Conservation (phyloP, 2,797 vertebrate species). For the Sebastes matsubarae region DNA sequence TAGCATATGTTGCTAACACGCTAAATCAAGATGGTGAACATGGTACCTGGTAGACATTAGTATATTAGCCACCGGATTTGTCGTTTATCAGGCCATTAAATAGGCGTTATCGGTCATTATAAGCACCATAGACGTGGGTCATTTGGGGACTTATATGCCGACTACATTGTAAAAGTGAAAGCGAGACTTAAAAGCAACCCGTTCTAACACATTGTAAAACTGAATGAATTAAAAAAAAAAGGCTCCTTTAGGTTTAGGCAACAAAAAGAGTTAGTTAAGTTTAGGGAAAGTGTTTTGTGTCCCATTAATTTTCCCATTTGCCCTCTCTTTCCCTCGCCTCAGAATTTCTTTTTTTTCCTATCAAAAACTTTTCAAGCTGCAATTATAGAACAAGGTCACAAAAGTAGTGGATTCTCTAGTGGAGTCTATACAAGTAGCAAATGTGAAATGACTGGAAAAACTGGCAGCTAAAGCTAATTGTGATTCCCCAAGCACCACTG, state of each 20-base stretch:
- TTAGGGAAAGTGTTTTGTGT: too few relatives aligned
- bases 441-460: neutral
- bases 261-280: neutral
- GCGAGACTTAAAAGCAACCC: too few relatives aligned
- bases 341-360: neutral
- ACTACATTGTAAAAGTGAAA: too few relatives aligned
- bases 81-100: neutral
- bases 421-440: neutral
- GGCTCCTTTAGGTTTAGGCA: neutral
- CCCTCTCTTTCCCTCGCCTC: neutral
- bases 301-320: neutral
- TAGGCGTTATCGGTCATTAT: neutral
- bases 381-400: slow-evolving; percentile 27
- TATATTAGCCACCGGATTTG: neutral
- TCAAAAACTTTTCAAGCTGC: slow-evolving; percentile 13
- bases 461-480: slow-evolving; percentile 41
- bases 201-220: too few relatives aligned
- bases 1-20: neutral
- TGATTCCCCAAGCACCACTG: slow-evolving; percentile 38
- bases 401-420: neutral
- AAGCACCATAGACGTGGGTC: neutral
- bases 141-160: too few relatives aligned
- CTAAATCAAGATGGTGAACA: neutral
- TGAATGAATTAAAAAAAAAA: neutral
- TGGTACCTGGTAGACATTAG: neutral